These are phyloP conservation scores for Sebastes steindachneri DNA, from an alignment of 2,797 vertebrate genomes.

Conservation along the genomic window DNA sequence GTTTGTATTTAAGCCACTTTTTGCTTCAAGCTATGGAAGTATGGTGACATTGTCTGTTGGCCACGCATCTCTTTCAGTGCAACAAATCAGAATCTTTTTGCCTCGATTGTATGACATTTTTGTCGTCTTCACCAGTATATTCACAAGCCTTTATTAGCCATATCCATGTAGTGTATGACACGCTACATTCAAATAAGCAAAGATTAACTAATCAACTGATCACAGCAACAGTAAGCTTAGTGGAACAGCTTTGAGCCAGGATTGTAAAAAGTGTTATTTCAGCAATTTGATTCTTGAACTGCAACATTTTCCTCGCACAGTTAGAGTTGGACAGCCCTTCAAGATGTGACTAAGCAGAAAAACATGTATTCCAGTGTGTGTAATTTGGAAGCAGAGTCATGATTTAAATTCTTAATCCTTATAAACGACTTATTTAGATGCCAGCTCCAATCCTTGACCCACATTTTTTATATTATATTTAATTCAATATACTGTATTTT, in stretches of 20 bases:
- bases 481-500: constrained; percentile 6
- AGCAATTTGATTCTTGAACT: constrained; percentile 34
- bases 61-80: constrained; percentile 15
- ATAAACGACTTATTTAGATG: neutral
- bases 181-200: neutral
- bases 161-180: neutral
- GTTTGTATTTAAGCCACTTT: constrained; percentile 43
- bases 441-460: neutral
- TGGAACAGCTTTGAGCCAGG: neutral
- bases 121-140: constrained; percentile 1
- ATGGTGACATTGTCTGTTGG: constrained; percentile 32
- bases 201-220: constrained; percentile 15
- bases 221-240: constrained; percentile 2
- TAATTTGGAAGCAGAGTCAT: constrained; percentile 20
- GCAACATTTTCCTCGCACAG: constrained; percentile 25
- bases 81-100: constrained; percentile 17
- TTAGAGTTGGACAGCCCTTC: neutral
- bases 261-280: constrained; percentile 24
- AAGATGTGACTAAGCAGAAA: constrained; percentile 45
- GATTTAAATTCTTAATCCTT: constrained; percentile 35
- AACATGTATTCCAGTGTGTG: constrained; percentile 18
- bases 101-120: neutral
- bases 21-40: constrained; percentile 40
- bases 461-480: constrained; percentile 3
- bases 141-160: neutral